Evolutionary conservation across 2,888 invertebrate species (phyloP), one percentile per base, ranked within the genome.

Genomic region (Dasypolia templi): DNA sequence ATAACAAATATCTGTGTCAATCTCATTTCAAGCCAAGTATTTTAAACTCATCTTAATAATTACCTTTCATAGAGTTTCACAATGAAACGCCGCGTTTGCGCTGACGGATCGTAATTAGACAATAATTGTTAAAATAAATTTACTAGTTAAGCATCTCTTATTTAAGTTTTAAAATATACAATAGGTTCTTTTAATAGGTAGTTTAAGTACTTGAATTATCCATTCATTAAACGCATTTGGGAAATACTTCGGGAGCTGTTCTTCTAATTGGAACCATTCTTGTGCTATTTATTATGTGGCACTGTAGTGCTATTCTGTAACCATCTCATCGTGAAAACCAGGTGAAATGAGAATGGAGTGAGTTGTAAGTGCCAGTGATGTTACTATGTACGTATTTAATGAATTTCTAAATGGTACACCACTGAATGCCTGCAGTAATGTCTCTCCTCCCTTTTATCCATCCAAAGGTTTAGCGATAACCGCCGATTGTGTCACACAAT

Each of bases 31-130:
- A 63, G 61, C 42, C 44, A 51, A 75, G 66, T 72, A 73, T 84
- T 84, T 77, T 75, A 82, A 79, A 74, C 66, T 75, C 80, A 72
- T 75, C 84, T 69, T 72, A 66, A 64, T 77, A 77, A 84, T 84
- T 58, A 74, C 69, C 68, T 56, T 72, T 64, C 56, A 56, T 46
- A 59, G 59, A 67, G 35, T 59, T 82, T 68, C 74, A 79, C 74
- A 76, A 65, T 84, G 78, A 63, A 64, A 74, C n/a, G n/a, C 3
- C 29, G 22, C 65, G 70, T 55, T 68, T 64, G 65, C 35, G 55
- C 77, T 83, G 83, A 81, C 62, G 61, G 61, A 46, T 55, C 65
- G 63, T 72, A 79, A 80, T 75, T 84, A 77, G 77, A 61, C 76
- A 68, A 29, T 75, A 68, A 29, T 75, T 58, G 65, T 83, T 81